These are phyloP conservation scores for Criorhina ranunculi DNA, from an alignment of 2,888 invertebrate genomes.

Conservation along the genomic window DNA sequence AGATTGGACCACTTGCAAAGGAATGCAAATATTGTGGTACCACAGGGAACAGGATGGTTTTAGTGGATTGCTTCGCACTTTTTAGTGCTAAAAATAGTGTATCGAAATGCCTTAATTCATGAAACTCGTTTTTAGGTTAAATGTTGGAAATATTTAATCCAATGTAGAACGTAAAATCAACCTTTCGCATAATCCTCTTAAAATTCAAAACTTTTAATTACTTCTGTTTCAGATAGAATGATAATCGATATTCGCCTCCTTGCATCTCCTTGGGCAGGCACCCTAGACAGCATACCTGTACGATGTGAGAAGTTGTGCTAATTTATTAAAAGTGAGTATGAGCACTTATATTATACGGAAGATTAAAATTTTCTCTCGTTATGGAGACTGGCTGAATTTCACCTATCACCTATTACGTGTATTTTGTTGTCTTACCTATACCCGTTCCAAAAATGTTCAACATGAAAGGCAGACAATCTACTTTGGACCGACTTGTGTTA, in stretches of 20 bases:
- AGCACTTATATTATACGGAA: conserved; percentile 22
- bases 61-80: too few relatives aligned
- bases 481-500: conserved; percentile 23
- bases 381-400: conserved; percentile 22
- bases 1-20: too few relatives aligned
- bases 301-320: conserved; percentile 14
- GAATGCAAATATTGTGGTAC: too few relatives aligned
- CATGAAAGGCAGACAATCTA: conserved; percentile 8
- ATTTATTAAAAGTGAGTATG: conserved; percentile 34
- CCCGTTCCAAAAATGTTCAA: neutral
- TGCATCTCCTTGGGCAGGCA: neutral
- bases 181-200: conserved; percentile 11
- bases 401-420: conserved; percentile 33
- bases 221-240: conserved; percentile 44
- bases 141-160: conserved; percentile 6
- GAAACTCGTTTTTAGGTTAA: too few relatives aligned
- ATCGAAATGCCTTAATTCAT: too few relatives aligned
- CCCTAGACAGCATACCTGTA: neutral
- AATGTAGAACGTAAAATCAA: neutral
- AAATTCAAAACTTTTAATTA: conserved; percentile 61
- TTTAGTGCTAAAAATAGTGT: too few relatives aligned
- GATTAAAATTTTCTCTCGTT: conserved; percentile 32
- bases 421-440: conserved; percentile 20
- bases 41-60: too few relatives aligned
- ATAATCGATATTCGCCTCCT: conserved; percentile 37